A percentile compares a stretch with the other conserved stretches of the same genome.
These are phyloP conservation scores for Leucania comma DNA, from an alignment of 2,888 invertebrate species.

Conservation along the genomic window DNA sequence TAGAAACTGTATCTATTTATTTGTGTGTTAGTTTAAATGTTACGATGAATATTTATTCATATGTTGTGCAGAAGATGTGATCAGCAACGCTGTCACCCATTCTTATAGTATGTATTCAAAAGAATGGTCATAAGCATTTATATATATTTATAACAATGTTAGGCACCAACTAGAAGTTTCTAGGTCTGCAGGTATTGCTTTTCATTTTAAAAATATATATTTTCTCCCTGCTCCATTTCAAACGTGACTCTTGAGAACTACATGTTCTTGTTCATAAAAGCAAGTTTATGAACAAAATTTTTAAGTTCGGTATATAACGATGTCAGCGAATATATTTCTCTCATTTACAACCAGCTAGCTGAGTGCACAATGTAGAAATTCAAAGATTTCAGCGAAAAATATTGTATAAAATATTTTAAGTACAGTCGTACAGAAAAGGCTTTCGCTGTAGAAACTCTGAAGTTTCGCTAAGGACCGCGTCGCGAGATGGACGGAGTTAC, in stretches of 20 bases:
- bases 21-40: not conserved
- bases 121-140: not conserved
- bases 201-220: not conserved
- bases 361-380: constrained; percentile 42
- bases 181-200: not conserved
- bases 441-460: constrained; percentile 40
- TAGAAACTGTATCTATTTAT: not conserved
- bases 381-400: constrained; percentile 34
- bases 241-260: constrained; percentile 19
- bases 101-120: too few relatives aligned
- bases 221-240: not conserved
- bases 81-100: too few relatives aligned
- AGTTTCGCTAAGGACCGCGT: constrained; percentile 36
- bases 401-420: constrained; percentile 45
- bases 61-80: too few relatives aligned
- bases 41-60: not conserved
- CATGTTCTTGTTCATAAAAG: not conserved
- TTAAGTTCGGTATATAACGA: constrained; percentile 24
- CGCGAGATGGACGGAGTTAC: constrained; percentile 43
- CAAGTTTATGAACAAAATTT: not conserved
- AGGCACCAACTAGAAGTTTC: not conserved
- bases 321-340: constrained; percentile 23
- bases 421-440: constrained; percentile 42
- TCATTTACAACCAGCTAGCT: constrained; percentile 39
- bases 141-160: not conserved